A percentile compares a stretch with the other conserved stretches of the same genome.
phyloP scores from a whole-genome alignment of 1,140 invertebrate species.

The Microplitis demolitor region DNA sequence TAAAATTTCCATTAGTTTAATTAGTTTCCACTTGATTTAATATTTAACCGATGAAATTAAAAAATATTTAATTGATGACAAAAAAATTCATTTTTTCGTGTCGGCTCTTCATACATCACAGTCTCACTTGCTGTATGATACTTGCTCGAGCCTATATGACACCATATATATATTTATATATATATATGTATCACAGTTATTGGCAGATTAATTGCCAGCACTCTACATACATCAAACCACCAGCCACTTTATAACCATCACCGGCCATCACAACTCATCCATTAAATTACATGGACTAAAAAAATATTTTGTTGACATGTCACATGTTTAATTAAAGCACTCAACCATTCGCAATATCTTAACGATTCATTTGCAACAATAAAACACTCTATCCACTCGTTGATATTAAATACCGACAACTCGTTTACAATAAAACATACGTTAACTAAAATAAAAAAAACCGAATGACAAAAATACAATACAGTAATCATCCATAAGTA shows the following conservation, averaged over 20 bases:
- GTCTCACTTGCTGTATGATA: slow-evolving; percentile 9
- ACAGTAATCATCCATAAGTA: neutral
- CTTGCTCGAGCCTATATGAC: neutral
- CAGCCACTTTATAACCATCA: neutral
- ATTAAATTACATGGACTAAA: neutral
- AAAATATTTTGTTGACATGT: neutral
- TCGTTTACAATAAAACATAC: neutral
- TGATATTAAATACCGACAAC: neutral
- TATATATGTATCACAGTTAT: neutral
- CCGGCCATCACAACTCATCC: neutral
- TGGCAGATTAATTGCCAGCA: neutral
- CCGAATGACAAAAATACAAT: neutral
- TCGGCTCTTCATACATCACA: neutral
- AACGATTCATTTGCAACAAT: neutral
- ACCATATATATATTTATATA: neutral
- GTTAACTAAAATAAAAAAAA: neutral
- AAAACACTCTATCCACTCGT: neutral
- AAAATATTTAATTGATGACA: neutral
- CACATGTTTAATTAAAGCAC: slow-evolving; percentile 2
- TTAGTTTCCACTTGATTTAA: too few species aligned
- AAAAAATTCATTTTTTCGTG: neutral
- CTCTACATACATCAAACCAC: neutral
- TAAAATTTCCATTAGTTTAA: too few species aligned
- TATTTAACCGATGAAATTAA: too few species aligned
- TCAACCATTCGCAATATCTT: slow-evolving; percentile 22